Evolutionary conservation across 1,140 invertebrate species (phyloP).

Genomic region (Heliconius himera): DNA sequence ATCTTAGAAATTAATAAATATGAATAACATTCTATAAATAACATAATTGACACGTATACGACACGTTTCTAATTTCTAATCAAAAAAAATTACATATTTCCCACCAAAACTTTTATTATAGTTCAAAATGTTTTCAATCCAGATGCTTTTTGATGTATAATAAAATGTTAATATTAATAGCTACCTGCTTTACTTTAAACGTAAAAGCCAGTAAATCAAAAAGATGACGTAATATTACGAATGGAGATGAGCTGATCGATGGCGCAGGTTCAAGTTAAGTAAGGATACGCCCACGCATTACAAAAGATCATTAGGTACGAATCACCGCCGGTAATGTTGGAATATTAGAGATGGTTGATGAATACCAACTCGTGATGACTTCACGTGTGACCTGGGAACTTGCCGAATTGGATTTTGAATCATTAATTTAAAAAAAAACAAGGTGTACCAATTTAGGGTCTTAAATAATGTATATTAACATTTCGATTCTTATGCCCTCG

Average conservation of each 20-base stretch:
- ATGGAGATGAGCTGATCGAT: constrained; percentile 51
- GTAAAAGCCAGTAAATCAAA: constrained; percentile 20
- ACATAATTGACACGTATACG: not conserved
- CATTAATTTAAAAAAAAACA: not conserved
- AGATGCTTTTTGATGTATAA: not conserved
- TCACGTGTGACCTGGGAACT: constrained; percentile 26
- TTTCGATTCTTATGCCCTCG: too few species aligned
- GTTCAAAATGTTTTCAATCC: not conserved
- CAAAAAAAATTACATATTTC: not conserved
- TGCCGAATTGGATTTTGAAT: constrained; percentile 3
- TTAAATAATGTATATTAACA: too few species aligned
- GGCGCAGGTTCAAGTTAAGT: constrained; percentile 38
- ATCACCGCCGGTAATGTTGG: constrained; percentile 40
- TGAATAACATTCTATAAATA: not conserved
- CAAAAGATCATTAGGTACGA: constrained; percentile 44
- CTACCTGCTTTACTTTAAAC: constrained; percentile 8
- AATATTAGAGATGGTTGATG: constrained; percentile 41
- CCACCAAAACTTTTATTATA: not conserved
- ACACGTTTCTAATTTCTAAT: not conserved
- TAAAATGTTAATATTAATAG: constrained; percentile 29
- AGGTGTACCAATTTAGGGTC: too few species aligned
- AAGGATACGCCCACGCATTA: constrained; percentile 49
- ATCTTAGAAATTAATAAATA: not conserved
- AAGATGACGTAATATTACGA: constrained; percentile 41
- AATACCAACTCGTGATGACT: constrained; percentile 33